Conservation (phyloP, 2,113 vertebrate genomes). For the Arvicanthis niloticus region DNA sequence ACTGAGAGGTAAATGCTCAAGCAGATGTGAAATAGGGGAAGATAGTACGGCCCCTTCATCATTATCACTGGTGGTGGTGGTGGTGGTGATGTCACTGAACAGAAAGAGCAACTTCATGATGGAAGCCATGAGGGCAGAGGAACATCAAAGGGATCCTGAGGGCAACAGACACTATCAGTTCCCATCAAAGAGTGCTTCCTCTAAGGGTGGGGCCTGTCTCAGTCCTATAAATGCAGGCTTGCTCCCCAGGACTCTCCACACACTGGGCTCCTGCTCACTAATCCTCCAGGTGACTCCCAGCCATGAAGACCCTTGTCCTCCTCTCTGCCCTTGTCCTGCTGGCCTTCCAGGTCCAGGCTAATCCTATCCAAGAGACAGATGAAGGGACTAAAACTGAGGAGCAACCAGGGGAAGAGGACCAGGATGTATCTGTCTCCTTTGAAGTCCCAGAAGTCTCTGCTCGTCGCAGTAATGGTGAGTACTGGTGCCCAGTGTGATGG, state of each 20-base stretch:
- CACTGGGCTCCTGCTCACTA: no score
- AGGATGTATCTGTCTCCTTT: background rate
- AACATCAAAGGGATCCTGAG: background rate
- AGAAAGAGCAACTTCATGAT: background rate
- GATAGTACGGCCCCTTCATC: background rate
- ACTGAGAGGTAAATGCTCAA: background rate
- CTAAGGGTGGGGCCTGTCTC: accelerated
- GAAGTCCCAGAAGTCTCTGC: accelerated
- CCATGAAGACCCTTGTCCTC: background rate
- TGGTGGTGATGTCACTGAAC: background rate
- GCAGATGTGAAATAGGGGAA: background rate
- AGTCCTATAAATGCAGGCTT: background rate
- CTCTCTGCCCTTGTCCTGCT: background rate
- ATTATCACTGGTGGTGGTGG: no score
- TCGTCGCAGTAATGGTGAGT: no score
- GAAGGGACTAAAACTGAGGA: background rate
- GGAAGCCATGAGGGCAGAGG: background rate
- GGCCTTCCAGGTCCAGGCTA: background rate
- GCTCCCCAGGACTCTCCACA: accelerated
- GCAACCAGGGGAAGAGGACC: no score
- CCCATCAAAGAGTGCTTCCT: no score
- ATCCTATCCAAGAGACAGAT: accelerated
- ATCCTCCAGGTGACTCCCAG: background rate
- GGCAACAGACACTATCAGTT: accelerated
- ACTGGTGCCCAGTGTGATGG: accelerated